Evolutionary conservation across 1,140 invertebrate species (phyloP).

Genomic region (Rhopalosiphum padi): DNA sequence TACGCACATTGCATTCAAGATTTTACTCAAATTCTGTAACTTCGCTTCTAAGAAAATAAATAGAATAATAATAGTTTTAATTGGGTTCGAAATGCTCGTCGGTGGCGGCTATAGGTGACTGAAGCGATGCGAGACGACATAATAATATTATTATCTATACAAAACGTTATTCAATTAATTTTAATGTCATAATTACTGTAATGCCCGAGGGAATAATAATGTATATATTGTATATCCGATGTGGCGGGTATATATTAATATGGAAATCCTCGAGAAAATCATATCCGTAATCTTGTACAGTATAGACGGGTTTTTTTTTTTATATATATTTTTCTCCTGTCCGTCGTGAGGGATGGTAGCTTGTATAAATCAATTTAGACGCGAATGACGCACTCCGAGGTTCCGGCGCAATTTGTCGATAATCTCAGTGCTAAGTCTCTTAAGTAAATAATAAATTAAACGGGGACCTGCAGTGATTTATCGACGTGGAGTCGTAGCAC

Average conservation of each 20-base stretch:
- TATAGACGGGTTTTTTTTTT: background rate
- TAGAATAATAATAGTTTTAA: background rate
- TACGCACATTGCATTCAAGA: background rate
- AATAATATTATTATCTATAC: background rate
- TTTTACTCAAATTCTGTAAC: background rate
- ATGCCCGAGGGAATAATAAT: background rate
- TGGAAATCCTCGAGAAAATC: background rate
- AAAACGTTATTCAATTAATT: background rate
- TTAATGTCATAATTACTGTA: background rate
- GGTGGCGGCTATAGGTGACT: background rate
- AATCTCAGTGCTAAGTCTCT: background rate
- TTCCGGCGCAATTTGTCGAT: background rate
- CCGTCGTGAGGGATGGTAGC: background rate
- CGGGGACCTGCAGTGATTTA: background rate
- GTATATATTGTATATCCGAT: background rate
- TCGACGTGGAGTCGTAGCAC: background rate
- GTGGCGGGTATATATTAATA: background rate
- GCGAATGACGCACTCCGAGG: background rate
- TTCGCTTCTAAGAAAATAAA: background rate
- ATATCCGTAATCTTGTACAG: background rate
- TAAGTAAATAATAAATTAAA: conserved; percentile 13
- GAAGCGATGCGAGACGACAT: background rate
- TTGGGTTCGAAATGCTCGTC: no score
- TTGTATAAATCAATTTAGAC: background rate
- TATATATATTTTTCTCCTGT: background rate